Conservation (phyloP, 2,797 vertebrate genomes). For the Eospalax fontanierii region DNA sequence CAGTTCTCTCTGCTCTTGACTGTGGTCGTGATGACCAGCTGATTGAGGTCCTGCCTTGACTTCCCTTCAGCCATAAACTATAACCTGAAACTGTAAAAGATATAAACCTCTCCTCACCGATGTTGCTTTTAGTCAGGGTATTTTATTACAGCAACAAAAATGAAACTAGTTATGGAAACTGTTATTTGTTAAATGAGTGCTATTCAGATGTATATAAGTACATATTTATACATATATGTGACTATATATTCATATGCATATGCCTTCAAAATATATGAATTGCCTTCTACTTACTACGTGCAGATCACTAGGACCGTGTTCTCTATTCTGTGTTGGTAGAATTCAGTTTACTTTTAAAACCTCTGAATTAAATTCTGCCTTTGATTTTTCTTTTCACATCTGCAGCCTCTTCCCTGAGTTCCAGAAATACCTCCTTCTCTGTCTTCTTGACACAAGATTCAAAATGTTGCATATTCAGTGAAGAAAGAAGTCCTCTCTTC, state of each 20-base stretch:
- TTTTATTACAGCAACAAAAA: background rate
- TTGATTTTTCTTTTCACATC: background rate
- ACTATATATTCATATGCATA: too few species aligned
- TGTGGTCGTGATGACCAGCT: background rate
- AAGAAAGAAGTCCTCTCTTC: background rate
- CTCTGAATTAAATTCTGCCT: background rate
- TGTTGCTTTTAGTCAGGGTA: background rate
- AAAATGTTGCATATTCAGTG: background rate
- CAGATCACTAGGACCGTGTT: constrained; percentile 42
- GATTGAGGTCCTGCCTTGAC: background rate
- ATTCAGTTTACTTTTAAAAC: constrained; percentile 1
- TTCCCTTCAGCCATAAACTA: background rate
- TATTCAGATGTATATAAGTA: too few species aligned
- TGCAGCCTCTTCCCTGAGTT: background rate
- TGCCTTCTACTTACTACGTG: background rate
- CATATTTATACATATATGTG: too few species aligned
- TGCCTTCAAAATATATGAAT: background rate
- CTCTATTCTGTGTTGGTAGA: background rate
- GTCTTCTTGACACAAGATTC: background rate
- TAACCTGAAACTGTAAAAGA: background rate
- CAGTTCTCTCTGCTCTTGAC: background rate
- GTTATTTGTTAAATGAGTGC: too few species aligned
- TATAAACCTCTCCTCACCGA: background rate
- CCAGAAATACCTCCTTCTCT: background rate
- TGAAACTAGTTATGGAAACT: background rate